Conservation (phyloP, 2,797 vertebrate species). For the Brotogeris chrysoptera region DNA sequence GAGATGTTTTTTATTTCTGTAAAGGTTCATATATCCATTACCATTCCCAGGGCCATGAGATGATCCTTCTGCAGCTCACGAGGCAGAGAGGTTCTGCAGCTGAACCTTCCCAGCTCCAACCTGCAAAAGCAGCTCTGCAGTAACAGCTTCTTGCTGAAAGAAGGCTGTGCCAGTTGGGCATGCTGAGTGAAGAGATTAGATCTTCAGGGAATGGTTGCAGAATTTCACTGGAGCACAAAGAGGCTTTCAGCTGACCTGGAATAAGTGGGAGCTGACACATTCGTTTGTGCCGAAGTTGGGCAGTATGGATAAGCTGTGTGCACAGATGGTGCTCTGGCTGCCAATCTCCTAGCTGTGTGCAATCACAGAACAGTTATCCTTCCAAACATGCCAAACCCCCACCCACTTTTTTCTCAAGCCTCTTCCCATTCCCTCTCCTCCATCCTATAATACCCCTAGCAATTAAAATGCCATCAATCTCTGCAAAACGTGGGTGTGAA, state of each 20-base stretch:
- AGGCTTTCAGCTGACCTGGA: not conserved
- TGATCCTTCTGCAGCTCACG: not conserved
- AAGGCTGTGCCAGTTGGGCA: not conserved
- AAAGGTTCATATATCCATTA: not conserved
- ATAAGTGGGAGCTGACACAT: not conserved
- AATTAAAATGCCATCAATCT: slow-evolving; percentile 25
- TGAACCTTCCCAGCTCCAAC: not conserved
- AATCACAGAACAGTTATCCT: not conserved
- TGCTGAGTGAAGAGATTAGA: not conserved
- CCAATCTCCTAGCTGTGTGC: not conserved
- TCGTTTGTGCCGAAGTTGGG: not conserved
- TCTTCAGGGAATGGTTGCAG: not conserved
- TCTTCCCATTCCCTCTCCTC: not conserved
- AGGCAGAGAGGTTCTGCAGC: not conserved
- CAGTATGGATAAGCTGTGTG: not conserved
- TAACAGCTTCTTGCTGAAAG: not conserved
- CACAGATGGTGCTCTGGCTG: slow-evolving; percentile 49
- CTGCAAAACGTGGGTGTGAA: not conserved
- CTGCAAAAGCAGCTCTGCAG: not conserved
- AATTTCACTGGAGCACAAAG: not conserved
- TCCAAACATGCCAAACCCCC: not conserved
- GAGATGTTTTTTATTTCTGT: not conserved
- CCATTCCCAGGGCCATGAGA: not conserved
- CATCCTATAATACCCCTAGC: slow-evolving; percentile 19
- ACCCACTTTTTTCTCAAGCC: not conserved